Base-by-base conservation (phyloP, 2,797 vertebrate species). In the Dendrocincla tyrannina region DNA sequence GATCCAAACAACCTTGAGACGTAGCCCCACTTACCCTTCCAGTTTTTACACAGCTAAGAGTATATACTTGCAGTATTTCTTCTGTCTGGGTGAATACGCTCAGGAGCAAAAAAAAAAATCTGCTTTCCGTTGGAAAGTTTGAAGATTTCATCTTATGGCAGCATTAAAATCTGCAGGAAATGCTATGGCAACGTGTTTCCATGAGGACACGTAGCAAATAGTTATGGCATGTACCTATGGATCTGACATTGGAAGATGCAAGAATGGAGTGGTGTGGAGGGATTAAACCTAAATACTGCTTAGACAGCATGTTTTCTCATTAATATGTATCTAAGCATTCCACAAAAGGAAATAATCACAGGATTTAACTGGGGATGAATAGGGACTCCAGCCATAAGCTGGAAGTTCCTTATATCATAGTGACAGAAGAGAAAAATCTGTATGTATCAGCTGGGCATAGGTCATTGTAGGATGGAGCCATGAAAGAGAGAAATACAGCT, bases 141-240 rank as follows among this genome's bases (percentile, higher is more conserved):
- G 72, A 96, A 83, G 63, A 68, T 39, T 32, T 93, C 67, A 64
- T 88, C 66, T 78, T 81, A 95, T 84, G 80, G 58, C 78, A 97
- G 88, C 81, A 80, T 75, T 95, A 93, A 93, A 93, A 92, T 35
- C 90, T 69, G 73, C 87, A 96, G 68, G 87, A 96, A 97, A 91
- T 96, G 94, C 97, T 96, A 96, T 96, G 95, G 96, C 95, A 97
- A 97, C 85, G 41, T 95, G 96, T 97, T 95, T 95, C 95, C 95
- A 97, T 93, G 96, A 96, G 91, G 92, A 95, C 92, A 94, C 5
- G 22, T 0, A 83, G 90, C 74, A 63, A 96, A 95, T 11, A 91
- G 59, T 81, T 76, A 89, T 24, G 82, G 90, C 74, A 87, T 44
- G 89, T 87, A 96, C 94, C 95, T 94, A 89, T 59, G 69, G 80